A percentile compares a stretch with the other conserved stretches of the same genome.
Conservation (phyloP, 2,888 invertebrate genomes). For the Stenurella melanura region DNA sequence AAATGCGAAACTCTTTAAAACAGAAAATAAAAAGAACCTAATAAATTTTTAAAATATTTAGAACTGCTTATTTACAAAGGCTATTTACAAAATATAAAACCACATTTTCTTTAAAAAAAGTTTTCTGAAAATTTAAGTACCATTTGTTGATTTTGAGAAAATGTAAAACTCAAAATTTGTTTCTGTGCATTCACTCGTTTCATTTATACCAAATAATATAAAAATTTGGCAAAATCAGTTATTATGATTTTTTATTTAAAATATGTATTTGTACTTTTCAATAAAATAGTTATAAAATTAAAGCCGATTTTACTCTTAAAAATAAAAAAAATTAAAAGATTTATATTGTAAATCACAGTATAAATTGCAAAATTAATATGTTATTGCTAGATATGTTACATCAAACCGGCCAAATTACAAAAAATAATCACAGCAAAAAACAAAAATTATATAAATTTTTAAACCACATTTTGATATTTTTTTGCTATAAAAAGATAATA, state of each 20-base stretch:
- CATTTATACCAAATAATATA: slow-evolving; percentile 50
- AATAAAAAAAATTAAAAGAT: slow-evolving; percentile 58
- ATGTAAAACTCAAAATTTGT: slow-evolving; percentile 54
- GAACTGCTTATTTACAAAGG: slow-evolving; percentile 60
- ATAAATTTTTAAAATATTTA: slow-evolving; percentile 43
- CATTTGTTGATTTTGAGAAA: slow-evolving; percentile 47
- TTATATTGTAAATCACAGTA: slow-evolving; percentile 62
- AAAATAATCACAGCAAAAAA: slow-evolving; percentile 60
- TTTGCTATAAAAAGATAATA: slow-evolving; percentile 55
- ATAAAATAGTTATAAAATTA: slow-evolving; percentile 54
- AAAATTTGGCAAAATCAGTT: slow-evolving; percentile 51
- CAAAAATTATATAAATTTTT: slow-evolving; percentile 57
- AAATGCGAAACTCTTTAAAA: background rate
- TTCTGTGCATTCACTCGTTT: slow-evolving; percentile 53
- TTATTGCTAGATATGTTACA: slow-evolving; percentile 68
- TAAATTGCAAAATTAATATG: slow-evolving; percentile 63
- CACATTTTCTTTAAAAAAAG: slow-evolving; percentile 54
- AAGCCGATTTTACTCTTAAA: slow-evolving; percentile 54
- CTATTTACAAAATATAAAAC: slow-evolving; percentile 60
- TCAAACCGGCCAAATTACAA: slow-evolving; percentile 64
- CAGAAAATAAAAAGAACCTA: background rate
- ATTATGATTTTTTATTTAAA: slow-evolving; percentile 52
- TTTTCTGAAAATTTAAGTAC: slow-evolving; percentile 48
- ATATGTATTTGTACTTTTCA: slow-evolving; percentile 63
- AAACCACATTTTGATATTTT: slow-evolving; percentile 51